These are phyloP conservation scores for Lithophane socia DNA, from an alignment of 2,888 invertebrate genomes.

Conservation along the genomic window DNA sequence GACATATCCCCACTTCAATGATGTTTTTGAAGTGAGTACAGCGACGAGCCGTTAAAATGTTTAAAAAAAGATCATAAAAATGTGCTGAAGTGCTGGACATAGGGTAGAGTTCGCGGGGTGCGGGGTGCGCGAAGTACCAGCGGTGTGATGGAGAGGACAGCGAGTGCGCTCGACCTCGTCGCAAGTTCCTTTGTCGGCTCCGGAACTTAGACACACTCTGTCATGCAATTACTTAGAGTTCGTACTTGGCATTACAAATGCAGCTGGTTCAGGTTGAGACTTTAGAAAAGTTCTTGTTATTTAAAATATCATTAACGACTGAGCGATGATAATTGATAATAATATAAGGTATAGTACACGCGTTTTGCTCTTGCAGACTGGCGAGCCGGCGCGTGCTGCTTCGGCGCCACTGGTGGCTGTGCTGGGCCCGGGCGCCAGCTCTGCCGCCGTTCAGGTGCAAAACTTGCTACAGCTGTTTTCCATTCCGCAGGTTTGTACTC, in stretches of 20 bases:
- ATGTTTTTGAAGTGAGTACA: neutral
- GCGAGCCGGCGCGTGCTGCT: constrained; percentile 19
- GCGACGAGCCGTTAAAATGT: too few species aligned
- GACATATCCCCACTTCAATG: neutral
- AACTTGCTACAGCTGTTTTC: constrained; percentile 93
- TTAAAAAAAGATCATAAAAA: neutral
- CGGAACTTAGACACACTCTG: neutral
- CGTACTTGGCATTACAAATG: neutral
- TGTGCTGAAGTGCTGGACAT: neutral
- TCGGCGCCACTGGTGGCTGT: constrained; percentile 91
- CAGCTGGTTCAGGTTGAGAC: neutral
- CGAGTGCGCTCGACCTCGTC: constrained; percentile 12
- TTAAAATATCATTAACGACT: neutral
- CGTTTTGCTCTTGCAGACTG: neutral
- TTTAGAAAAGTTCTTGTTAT: neutral
- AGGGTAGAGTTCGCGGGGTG: neutral
- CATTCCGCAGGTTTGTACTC: constrained; percentile 91
- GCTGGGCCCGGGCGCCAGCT: constrained; percentile 94
- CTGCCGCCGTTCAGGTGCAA: constrained; percentile 93
- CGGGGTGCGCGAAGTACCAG: too few species aligned
- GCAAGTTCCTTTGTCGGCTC: neutral
- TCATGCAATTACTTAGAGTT: constrained; percentile 1
- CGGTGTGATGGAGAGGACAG: constrained; percentile 22
- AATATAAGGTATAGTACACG: neutral
- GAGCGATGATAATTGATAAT: neutral